Evolutionary conservation across 2,888 invertebrate genomes (phyloP), one percentile per base, ranked within the genome.

Genomic region (Noctua comes): DNA sequence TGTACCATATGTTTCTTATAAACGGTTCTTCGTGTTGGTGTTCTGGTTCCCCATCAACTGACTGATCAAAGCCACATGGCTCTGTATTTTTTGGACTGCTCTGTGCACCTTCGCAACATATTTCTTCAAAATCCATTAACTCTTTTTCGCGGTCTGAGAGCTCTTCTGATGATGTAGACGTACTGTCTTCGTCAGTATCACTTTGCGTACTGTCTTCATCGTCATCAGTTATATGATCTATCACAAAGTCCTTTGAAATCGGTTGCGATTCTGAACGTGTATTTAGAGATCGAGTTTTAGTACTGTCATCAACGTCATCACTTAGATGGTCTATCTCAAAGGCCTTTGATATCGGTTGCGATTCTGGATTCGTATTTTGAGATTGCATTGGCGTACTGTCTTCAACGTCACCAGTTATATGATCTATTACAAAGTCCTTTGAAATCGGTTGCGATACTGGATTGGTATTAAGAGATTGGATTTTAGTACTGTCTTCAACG

Each of bases 1-100:
- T 87, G 76, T 79, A 84, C 68, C 68, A 71, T 40, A 75, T 62
- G 11, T 78, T 76, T 82, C 71, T 72, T 65, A 13, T 48, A 43
- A 59, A 40, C 48, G 59, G 64, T 36, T 65, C 57, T 62, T 73
- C 57, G n/a, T 2, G 62, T 62, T 76, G 66, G 24, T 40, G 8
- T 51, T 65, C 59, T 59, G 21, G 4, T 21, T 69, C 36, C 6
- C 51, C 64, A 51, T 59, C 31, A 16, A 43, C 36, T 48, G 51
- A 62, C 13, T 51, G 57, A 43, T 79, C 62, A 72, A 43, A 40
- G 21, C 64, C 59, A 75, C 69, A 65, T 51, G 21, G 64, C 59
- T 76, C 65, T 46, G 65, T 40, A 46, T 48, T 71, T 48, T 68
- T 36, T 31, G 27, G 13, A 16, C 27, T 68, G 13, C 46, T 73